These are phyloP conservation scores for Leucophenga maculata DNA, from an alignment of 2,888 invertebrate species.

Conservation along the genomic window DNA sequence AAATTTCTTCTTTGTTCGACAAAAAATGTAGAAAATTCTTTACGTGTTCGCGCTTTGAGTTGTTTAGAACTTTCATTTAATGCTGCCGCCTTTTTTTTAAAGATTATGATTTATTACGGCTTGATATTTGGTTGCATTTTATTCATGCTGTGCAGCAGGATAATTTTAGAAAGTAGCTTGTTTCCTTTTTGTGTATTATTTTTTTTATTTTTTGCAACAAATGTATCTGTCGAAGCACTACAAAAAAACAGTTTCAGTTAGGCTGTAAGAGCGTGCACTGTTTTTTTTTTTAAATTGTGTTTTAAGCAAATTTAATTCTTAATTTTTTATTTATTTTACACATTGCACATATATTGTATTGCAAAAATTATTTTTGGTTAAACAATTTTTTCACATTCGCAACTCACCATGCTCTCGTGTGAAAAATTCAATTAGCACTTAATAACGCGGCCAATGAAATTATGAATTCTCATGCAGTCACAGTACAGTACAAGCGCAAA, in stretches of 20 bases:
- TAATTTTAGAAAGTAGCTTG: slow-evolving; percentile 6
- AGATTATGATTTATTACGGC: slow-evolving; percentile 22
- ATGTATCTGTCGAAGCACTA: too few relatives aligned
- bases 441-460: slow-evolving; percentile 45
- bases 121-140: background rate
- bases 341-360: too few relatives aligned
- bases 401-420: slow-evolving; percentile 1
- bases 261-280: too few relatives aligned
- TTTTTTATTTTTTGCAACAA: too few relatives aligned
- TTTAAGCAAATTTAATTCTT: too few relatives aligned
- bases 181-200: background rate
- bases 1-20: slow-evolving; percentile 6
- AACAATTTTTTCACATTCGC: background rate
- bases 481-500: too few relatives aligned
- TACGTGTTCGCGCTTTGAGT: too few relatives aligned
- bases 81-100: background rate
- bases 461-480: background rate
- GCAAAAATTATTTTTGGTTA: too few relatives aligned
- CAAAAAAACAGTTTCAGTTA: too few relatives aligned
- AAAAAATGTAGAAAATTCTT: background rate
- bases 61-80: too few relatives aligned
- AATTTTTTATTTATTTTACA: too few relatives aligned
- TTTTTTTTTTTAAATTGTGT: too few relatives aligned
- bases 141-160: background rate
- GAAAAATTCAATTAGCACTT: slow-evolving; percentile 65